Base-by-base conservation (phyloP, 2,888 invertebrate species). In the Urechis unicinctus region DNA sequence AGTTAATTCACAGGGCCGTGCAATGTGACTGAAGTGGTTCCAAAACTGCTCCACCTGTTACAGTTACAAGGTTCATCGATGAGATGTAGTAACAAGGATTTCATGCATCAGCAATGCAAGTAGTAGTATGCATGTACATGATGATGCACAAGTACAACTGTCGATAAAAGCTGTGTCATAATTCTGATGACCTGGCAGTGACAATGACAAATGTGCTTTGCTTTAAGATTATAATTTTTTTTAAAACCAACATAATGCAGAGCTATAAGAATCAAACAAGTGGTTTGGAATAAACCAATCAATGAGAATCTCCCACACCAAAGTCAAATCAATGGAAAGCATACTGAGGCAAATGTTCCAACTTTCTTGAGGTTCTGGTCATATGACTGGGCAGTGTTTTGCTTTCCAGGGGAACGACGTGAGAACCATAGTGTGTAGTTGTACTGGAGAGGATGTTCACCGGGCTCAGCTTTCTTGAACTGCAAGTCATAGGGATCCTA, bases 41-140 rank as follows among this genome's bases (percentile, higher is more conserved):
- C 97, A 98, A 85, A 96, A 98, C 81, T 96, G 95, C 80, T 98
- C 96, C 60, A 97, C 95, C 79, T 79, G 57, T n/a, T 36, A n/a
- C n/a, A n/a, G n/a, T n/a, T n/a, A n/a, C n/a, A n/a, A n/a, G n/a
- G n/a, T n/a, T n/a, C n/a, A n/a, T n/a, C n/a, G n/a, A n/a, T n/a
- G n/a, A n/a, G n/a, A n/a, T n/a, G n/a, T n/a, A n/a, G n/a, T n/a
- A n/a, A n/a, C n/a, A n/a, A n/a, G n/a, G n/a, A n/a, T n/a, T n/a
- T n/a, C n/a, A n/a, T n/a, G n/a, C n/a, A n/a, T n/a, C n/a, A n/a
- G n/a, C n/a, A n/a, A n/a, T n/a, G n/a, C n/a, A n/a, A n/a, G n/a
- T n/a, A n/a, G n/a, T n/a, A n/a, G n/a, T n/a, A n/a, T n/a, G n/a
- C n/a, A n/a, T n/a, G n/a, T n/a, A n/a, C n/a, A n/a, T n/a, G n/a